Conservation (phyloP, 2,888 invertebrate species). For the Pristionchus fissidentatus region DNA sequence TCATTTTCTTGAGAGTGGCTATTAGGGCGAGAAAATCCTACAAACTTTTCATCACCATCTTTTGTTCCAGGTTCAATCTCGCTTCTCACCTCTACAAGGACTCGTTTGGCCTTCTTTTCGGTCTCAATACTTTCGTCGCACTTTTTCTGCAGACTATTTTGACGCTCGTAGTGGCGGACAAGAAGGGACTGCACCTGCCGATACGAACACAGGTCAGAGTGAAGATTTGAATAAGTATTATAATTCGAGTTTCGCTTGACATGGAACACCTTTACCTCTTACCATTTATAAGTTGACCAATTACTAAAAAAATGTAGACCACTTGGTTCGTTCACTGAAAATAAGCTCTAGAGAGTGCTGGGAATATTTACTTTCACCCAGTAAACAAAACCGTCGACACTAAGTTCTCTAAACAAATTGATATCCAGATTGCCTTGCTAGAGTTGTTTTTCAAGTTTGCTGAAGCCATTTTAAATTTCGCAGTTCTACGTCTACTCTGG, state of each 20-base stretch:
- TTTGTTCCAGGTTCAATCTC: slow-evolving; percentile 84
- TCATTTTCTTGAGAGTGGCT: too few species aligned
- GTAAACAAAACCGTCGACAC: too few species aligned
- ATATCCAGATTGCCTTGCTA: too few species aligned
- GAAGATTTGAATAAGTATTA: too few species aligned
- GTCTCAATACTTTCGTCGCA: slow-evolving; percentile 88
- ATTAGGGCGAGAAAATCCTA: background rate
- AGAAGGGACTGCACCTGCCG: slow-evolving; percentile 73
- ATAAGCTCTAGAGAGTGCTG: too few species aligned
- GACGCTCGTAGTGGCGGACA: slow-evolving; percentile 81
- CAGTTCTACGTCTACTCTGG: slow-evolving; percentile 47
- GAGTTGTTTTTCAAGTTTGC: background rate
- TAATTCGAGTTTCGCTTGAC: too few species aligned
- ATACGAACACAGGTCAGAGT: slow-evolving; percentile 63
- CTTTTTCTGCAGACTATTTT: slow-evolving; percentile 86
- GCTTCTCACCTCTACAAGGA: slow-evolving; percentile 87
- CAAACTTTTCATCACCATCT: background rate
- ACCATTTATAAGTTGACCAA: too few species aligned
- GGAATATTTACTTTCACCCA: too few species aligned
- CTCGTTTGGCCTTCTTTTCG: slow-evolving; percentile 91
- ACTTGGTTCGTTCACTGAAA: too few species aligned
- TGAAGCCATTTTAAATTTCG: too few species aligned
- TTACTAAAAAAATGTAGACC: background rate
- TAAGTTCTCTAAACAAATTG: too few species aligned
- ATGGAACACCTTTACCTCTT: background rate